Evolutionary conservation across 2,797 vertebrate species (phyloP), one percentile per base, ranked within the genome.

Genomic region (Acanthopagrus latus): DNA sequence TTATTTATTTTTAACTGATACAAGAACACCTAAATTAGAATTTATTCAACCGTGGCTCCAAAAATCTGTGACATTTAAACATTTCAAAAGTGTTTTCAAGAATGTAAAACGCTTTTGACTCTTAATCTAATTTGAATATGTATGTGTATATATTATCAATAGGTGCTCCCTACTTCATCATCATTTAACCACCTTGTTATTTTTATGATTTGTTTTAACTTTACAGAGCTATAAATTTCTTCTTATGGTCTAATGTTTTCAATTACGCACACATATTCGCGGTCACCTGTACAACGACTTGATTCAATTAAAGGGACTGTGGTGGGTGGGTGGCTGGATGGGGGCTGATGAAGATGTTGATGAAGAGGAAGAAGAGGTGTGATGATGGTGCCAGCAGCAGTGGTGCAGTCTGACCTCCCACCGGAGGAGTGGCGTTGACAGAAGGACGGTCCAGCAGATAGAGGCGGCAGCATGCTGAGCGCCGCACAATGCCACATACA

Each of bases 351-450:
- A 18, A 54, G 51, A 43, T 27, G 27, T 3, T 27, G 27, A 27
- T 27, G 27, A 27, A 27, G 27, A 27, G 4, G 27, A 27, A 38
- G 58, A 21, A 21, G 41, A 43, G 8, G 9, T 17, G 72, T 33
- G 71, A 46, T 56, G 81, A 70, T 66, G 64, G 65, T 43, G 81
- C 65, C 55, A 9, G 47, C 27, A 18, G 27, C 27, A 2, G 52
- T 29, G 78, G 57, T 58, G 54, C 65, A 20, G 72, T 76, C 52
- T 91, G 88, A 91, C 93, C 93, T 91, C 93, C 93, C 90, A 85
- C 89, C 83, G 89, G 89, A 91, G 91, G 85, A 88, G 94, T 95
- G 95, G 93, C 95, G 91, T 90, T 90, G 81, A 84, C 87, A 65
- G 85, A 87, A 91, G 87, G 91, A 91, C 62, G 89, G 89, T 84